Percentiles rank a stretch among this genome's conserved stretches.
Conservation (phyloP, 2,113 vertebrate genomes). For the Anhinga anhinga region DNA sequence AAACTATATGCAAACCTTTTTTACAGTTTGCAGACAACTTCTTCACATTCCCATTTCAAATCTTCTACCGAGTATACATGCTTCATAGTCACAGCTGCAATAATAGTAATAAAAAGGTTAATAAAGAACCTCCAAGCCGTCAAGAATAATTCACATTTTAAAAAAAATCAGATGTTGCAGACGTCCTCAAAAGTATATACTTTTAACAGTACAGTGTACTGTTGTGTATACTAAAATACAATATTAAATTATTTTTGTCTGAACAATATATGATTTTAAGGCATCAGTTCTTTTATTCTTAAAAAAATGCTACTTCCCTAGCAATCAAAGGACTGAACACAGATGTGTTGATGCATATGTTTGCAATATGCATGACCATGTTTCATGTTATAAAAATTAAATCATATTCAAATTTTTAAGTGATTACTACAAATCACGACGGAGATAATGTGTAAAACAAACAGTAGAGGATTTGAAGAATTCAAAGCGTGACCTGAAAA, state of each 20-base stretch:
- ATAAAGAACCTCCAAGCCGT: background rate
- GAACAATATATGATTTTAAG: background rate
- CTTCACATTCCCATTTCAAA: background rate
- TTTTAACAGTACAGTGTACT: background rate
- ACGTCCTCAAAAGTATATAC: background rate
- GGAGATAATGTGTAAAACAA: background rate
- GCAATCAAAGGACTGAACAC: background rate
- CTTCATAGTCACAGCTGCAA: background rate
- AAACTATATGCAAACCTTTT: slow-evolving; percentile 30
- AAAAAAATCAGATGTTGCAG: background rate
- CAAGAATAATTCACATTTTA: background rate
- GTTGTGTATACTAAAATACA: background rate
- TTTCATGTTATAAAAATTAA: background rate
- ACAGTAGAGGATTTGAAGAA: background rate
- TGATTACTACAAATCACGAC: background rate
- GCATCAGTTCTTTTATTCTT: background rate
- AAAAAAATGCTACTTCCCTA: background rate
- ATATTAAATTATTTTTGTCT: background rate
- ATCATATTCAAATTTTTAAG: background rate
- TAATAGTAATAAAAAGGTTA: background rate
- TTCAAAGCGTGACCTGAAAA: background rate
- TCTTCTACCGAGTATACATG: background rate
- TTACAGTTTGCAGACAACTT: slow-evolving; percentile 47
- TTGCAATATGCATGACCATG: background rate
- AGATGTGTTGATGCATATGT: slow-evolving; percentile 5